Conservation (phyloP, 2,113 vertebrate species). For the Ailurus styani region DNA sequence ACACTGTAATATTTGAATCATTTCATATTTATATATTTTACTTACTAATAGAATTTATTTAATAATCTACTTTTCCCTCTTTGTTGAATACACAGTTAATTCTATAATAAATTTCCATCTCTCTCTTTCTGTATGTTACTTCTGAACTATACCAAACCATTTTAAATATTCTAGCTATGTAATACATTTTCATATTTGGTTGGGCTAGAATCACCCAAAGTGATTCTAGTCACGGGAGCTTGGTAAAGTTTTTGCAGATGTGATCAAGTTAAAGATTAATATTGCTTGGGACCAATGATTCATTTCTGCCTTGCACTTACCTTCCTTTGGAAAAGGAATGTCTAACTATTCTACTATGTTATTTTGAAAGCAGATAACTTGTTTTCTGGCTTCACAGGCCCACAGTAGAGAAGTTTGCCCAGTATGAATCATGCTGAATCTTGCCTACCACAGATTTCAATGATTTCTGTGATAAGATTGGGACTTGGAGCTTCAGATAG, state of each 20-base stretch:
- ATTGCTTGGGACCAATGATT: background rate
- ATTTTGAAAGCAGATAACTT: background rate
- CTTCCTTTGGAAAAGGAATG: background rate
- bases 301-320: background rate
- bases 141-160: background rate
- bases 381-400: background rate
- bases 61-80: background rate
- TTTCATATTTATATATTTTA: background rate
- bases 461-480: background rate
- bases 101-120: background rate
- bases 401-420: background rate
- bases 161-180: background rate
- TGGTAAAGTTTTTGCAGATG: background rate
- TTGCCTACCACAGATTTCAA: background rate
- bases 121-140: background rate
- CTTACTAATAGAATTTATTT: background rate
- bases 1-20: background rate
- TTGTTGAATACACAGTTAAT: background rate
- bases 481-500: background rate
- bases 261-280: background rate
- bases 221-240: background rate
- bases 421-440: background rate
- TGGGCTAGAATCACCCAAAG: background rate
- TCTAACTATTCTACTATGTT: background rate
- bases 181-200: background rate